Evolutionary conservation across 1,140 invertebrate species (phyloP).

Genomic region (Drosophila lowei): DNA sequence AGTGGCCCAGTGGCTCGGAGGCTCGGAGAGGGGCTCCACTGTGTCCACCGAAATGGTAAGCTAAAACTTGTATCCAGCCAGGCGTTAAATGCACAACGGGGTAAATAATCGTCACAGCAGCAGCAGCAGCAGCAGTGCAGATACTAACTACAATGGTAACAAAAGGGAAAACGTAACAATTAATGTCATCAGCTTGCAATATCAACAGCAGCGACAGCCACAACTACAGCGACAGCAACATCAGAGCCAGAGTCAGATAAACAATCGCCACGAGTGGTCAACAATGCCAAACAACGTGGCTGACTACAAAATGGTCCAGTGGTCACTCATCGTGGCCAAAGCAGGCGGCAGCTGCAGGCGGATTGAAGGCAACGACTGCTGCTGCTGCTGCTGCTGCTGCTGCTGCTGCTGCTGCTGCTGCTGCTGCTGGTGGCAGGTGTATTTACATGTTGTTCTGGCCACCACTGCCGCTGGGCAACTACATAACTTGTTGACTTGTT

Average conservation of each 20-base stretch:
- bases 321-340: slow-evolving; percentile 35
- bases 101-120: too few species aligned
- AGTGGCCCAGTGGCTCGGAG: too few species aligned
- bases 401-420: neutral
- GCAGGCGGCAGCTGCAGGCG: neutral
- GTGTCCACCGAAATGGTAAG: slow-evolving; percentile 1
- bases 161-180: slow-evolving; percentile 66
- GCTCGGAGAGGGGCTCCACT: too few species aligned
- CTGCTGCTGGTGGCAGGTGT: slow-evolving; percentile 17
- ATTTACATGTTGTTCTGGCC: slow-evolving; percentile 64
- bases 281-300: slow-evolving; percentile 68
- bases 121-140: neutral
- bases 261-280: slow-evolving; percentile 66
- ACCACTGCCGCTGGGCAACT: too few species aligned
- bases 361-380: neutral
- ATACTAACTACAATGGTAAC: slow-evolving; percentile 25
- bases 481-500: slow-evolving; percentile 67
- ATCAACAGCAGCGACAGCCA: slow-evolving; percentile 30
- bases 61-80: slow-evolving; percentile 32
- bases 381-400: neutral
- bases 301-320: slow-evolving; percentile 51
- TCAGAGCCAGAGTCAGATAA: slow-evolving; percentile 34
- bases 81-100: slow-evolving; percentile 35
- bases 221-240: slow-evolving; percentile 10
- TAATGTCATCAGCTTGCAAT: slow-evolving; percentile 70